Evolutionary conservation across 2,113 vertebrate species (phyloP).

Genomic region (Microcebus murinus): DNA sequence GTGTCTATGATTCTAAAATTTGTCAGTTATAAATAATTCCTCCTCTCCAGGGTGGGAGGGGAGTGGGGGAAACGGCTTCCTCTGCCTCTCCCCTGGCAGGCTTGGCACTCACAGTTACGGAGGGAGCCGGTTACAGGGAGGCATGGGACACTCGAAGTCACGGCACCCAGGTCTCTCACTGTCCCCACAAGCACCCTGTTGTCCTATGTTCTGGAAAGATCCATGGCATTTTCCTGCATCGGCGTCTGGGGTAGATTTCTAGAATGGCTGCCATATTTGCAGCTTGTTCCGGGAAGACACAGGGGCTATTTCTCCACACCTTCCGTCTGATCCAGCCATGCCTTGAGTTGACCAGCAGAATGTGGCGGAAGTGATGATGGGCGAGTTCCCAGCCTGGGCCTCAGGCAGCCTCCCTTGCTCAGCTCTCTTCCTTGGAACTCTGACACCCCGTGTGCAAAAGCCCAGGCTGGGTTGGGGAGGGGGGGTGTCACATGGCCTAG

Average conservation of each 20-base stretch:
- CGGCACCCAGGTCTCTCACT: neutral
- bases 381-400: neutral
- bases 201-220: neutral
- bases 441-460: neutral
- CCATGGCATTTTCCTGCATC: neutral
- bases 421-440: neutral
- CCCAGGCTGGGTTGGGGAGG: neutral
- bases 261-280: neutral
- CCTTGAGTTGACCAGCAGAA: neutral
- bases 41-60: neutral
- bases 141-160: neutral
- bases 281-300: neutral
- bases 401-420: neutral
- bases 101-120: neutral
- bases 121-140: neutral
- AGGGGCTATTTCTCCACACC: neutral
- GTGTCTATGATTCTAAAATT: neutral
- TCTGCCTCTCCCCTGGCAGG: neutral
- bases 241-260: neutral
- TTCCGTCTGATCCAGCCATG: neutral
- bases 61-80: neutral
- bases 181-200: neutral
- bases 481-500: fast-evolving
- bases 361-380: neutral
- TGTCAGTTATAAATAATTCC: neutral